Conservation (phyloP, 2,888 invertebrate species). For the Cyclophora albipunctata region DNA sequence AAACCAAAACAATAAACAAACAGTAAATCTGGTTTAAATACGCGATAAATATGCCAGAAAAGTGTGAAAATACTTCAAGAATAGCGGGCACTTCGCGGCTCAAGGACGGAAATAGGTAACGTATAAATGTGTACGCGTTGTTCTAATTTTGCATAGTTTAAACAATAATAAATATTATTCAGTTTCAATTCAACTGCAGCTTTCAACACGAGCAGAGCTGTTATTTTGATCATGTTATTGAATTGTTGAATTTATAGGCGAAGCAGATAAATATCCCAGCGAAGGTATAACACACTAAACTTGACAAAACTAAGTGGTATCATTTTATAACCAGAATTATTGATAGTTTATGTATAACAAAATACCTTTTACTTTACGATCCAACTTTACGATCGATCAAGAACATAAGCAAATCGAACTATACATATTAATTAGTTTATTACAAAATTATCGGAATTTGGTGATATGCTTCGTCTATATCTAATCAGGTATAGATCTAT, state of each 20-base stretch:
- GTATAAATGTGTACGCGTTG: conserved; percentile 14
- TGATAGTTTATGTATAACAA: too few relatives aligned
- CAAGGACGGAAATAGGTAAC: conserved; percentile 21
- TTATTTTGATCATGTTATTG: too few relatives aligned
- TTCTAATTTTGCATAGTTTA: not conserved
- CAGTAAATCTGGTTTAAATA: conserved; percentile 41
- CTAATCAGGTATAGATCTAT: not conserved
- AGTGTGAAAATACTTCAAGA: conserved; percentile 27
- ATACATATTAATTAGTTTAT: not conserved
- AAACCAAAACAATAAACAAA: conserved; percentile 46
- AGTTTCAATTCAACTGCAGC: too few relatives aligned
- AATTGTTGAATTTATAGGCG: too few relatives aligned
- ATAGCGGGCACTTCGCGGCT: conserved; percentile 17
- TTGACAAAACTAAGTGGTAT: too few relatives aligned
- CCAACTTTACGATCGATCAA: too few relatives aligned
- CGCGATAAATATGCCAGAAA: conserved; percentile 39
- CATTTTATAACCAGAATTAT: too few relatives aligned
- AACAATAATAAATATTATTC: not conserved
- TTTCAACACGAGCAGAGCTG: too few relatives aligned
- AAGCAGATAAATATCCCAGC: too few relatives aligned
- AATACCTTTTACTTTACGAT: too few relatives aligned
- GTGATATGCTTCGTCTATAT: not conserved
- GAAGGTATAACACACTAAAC: too few relatives aligned
- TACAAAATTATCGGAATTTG: not conserved
- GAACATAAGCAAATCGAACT: too few relatives aligned